Base-by-base conservation (phyloP, 2,113 vertebrate genomes). In the Zosterops lateralis region DNA sequence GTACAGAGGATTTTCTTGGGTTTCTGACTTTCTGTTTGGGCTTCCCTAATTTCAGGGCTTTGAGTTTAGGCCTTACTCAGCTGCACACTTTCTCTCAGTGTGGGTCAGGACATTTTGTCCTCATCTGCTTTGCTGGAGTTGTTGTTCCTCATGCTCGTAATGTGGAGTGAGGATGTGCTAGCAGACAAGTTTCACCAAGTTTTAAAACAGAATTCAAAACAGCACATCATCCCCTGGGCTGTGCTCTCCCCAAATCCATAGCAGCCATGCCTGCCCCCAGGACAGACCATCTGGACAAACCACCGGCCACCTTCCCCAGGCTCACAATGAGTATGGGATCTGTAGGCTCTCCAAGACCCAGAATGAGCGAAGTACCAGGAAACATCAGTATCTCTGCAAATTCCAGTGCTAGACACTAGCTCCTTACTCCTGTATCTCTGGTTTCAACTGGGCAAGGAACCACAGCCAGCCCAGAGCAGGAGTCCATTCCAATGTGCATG, bases 251-350 rank as follows among this genome's bases (percentile, higher is more conserved):
- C 0, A 0, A 64, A 66, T 74, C 61, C 78, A 26, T 0, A 0
- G 32, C 0, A 0, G 34, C 42, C 15, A 3, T 67, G 31, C 47
- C 38, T n/a, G 34, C 53, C 51, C 32, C 24, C 1, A 6, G 28
- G 8, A 60, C 38, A 54, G 51, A 58, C 20, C 44, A 64, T 44
- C 10, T 45, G 28, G 42, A 70, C 36, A 0, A 0, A 3, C 15
- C 9, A 12, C 54, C 48, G 29, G 47, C 25, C 44, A 36, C 25
- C 6, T 44, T 66, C 75, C 26, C 26, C 51, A 70, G 38, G 38
- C 57, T 80, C 1, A 0, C 65, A 56, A 32, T 14, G n/a, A 58
- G 11, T 4, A 24, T 0, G 4, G n/a, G 7, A 47, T 24, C 54
- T 80, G 57, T 7, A 60, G 72, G 40, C 5, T 86, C 34, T 72